Base-by-base conservation (phyloP, 2,888 invertebrate genomes). In the Acleris holmiana region DNA sequence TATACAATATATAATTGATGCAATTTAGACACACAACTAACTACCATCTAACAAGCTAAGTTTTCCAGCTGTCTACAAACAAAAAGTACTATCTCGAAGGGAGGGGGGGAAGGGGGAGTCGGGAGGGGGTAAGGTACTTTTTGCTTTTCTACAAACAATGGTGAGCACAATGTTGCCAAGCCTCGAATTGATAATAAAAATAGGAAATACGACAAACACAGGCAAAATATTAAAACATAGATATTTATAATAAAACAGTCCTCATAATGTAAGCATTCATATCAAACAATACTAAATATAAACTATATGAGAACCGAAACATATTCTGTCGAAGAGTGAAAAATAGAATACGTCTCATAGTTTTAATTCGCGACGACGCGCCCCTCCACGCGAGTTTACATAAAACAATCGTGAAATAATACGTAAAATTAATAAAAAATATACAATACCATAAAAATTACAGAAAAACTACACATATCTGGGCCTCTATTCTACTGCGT, bases 101-200 rank as follows among this genome's bases (percentile, higher is more conserved):
- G 25, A 8, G 25, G 25, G 2, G 29, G 29, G 8, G 7, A 29
- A 2, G 29, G 8, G 23, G 29, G 7, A 25, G 2, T 25, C 1
- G 8, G 2, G 8, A 29, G 29, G 29, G 2, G 29, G 65, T 76
- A 64, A 58, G 82, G 82, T 74, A 77, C 83, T 86, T 88, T 88
- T 88, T 83, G 85, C 88, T 87, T 88, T 86, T 76, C 83, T 83
- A 80, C 77, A 79, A 71, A 77, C 69, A 73, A 70, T 79, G 82
- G 89, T 91, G 91, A 92, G 91, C 91, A 91, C 91, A 92, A 91
- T 92, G 92, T 92, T 92, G 92, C 92, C 92, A 92, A 91, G 91
- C 92, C 82, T 89, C 91, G 87, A 91, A 91, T 91, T 92, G 91
- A 92, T 91, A 91, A 91, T 91, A 91, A 90, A 87, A 85, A 73